Conservation (phyloP, 2,888 invertebrate genomes). For the Vandiemenella viatica region DNA sequence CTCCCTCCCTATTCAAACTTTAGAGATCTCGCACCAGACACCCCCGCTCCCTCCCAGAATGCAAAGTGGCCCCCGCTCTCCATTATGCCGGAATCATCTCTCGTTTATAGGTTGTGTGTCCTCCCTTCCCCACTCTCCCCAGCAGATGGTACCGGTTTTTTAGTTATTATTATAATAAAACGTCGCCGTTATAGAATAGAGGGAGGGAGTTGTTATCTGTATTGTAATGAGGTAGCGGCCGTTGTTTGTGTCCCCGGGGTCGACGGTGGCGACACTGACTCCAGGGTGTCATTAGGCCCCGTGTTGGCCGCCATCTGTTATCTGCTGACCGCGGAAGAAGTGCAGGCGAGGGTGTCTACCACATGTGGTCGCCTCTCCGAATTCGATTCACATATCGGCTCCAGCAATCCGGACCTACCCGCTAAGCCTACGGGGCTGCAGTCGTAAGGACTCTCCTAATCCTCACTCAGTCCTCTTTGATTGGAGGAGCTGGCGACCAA, state of each 20-base stretch:
- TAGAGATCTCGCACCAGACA: constrained; percentile 4
- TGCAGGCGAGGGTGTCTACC: too few relatives aligned
- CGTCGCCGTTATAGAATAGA: constrained; percentile 3
- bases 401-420: too few relatives aligned
- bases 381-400: too few relatives aligned
- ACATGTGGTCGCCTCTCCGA: too few relatives aligned
- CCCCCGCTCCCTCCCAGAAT: constrained; percentile 6
- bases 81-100: constrained; percentile 3
- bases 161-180: constrained; percentile 9
- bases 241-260: constrained; percentile 1
- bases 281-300: too few relatives aligned
- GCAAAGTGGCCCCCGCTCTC: constrained; percentile 11
- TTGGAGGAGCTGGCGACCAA: too few relatives aligned
- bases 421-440: too few relatives aligned
- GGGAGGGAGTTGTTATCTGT: not conserved
- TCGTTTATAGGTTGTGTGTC: constrained; percentile 5
- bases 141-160: constrained; percentile 6
- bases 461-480: too few relatives aligned
- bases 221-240: not conserved
- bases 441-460: too few relatives aligned
- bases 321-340: constrained; percentile 4
- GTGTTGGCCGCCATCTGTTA: constrained; percentile 8
- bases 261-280: not conserved
- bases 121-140: constrained; percentile 3
- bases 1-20: constrained; percentile 7